Evolutionary conservation across 1,140 invertebrate species (phyloP).

Genomic region (Ips typographus): DNA sequence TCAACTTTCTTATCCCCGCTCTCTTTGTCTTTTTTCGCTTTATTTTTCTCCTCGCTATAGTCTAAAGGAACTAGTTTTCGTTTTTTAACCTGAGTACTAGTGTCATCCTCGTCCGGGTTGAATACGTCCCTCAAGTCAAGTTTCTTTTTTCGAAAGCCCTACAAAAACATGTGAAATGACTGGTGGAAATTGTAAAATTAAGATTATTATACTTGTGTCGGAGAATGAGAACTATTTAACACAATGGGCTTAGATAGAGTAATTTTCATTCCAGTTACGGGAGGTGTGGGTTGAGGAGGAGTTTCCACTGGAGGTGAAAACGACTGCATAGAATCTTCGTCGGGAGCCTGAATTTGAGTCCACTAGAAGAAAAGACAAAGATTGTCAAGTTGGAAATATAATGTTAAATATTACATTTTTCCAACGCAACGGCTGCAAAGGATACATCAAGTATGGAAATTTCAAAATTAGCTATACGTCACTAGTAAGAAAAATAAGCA

Average conservation of each 20-base stretch:
- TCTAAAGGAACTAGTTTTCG: slow-evolving; percentile 83
- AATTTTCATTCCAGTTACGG: slow-evolving; percentile 49
- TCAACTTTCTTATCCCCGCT: slow-evolving; percentile 66
- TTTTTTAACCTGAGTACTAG: slow-evolving; percentile 66
- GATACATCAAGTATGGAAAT: no score
- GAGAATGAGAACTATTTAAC: slow-evolving; percentile 47
- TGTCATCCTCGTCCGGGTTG: slow-evolving; percentile 86
- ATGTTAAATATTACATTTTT: no score
- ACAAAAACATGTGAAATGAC: slow-evolving; percentile 16
- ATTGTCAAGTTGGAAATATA: no score
- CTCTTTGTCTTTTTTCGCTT: slow-evolving; percentile 61
- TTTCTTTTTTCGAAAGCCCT: slow-evolving; percentile 50
- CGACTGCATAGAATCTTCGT: slow-evolving; percentile 50
- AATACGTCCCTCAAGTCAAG: slow-evolving; percentile 84
- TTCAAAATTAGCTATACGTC: no score
- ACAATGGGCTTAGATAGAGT: slow-evolving; percentile 48
- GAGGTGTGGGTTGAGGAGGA: slow-evolving; percentile 28
- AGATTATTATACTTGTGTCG: slow-evolving; percentile 47
- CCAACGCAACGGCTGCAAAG: no score
- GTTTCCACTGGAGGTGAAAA: slow-evolving; percentile 46
- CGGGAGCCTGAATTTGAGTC: slow-evolving; percentile 48
- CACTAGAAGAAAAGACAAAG: no score
- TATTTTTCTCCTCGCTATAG: slow-evolving; percentile 68
- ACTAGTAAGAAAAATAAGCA: no score
- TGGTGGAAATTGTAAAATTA: no score